Percentiles rank a stretch among this genome's conserved stretches.
Conservation (phyloP, 2,888 invertebrate species). For the Lasiommata megera region DNA sequence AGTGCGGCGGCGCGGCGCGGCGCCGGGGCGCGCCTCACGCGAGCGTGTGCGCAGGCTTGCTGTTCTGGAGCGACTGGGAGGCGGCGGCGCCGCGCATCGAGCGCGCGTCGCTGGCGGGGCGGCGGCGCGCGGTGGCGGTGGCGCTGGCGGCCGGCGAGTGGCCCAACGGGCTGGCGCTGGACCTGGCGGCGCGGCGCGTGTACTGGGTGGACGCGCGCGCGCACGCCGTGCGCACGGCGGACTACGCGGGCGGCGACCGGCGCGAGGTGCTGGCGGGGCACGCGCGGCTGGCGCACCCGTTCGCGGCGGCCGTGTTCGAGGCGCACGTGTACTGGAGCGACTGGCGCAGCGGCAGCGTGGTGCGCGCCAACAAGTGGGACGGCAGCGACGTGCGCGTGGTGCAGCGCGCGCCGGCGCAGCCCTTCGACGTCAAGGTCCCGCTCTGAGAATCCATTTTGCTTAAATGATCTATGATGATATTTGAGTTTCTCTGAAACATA, state of each 20-base stretch:
- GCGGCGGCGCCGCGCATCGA: slow-evolving; percentile 89
- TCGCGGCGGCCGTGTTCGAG: slow-evolving; percentile 93
- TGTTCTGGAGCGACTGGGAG: slow-evolving; percentile 96
- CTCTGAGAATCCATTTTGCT: too few species aligned
- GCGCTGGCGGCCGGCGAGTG: slow-evolving; percentile 84
- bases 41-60: slow-evolving; percentile 52
- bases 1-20: slow-evolving; percentile 43
- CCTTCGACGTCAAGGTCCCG: slow-evolving; percentile 88
- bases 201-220: slow-evolving; percentile 87
- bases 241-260: slow-evolving; percentile 89
- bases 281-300: slow-evolving; percentile 91
- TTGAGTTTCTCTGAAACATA: too few species aligned
- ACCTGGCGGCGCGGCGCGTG: slow-evolving; percentile 87
- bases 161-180: slow-evolving; percentile 92
- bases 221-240: slow-evolving; percentile 88
- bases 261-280: slow-evolving; percentile 86
- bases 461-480: too few species aligned
- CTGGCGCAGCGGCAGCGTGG: slow-evolving; percentile 93
- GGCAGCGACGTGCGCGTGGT: slow-evolving; percentile 89
- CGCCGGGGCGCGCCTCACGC: neutral
- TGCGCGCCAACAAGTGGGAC: slow-evolving; percentile 94
- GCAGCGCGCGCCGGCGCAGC: slow-evolving; percentile 91
- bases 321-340: slow-evolving; percentile 96
- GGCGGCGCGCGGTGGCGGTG: slow-evolving; percentile 82
- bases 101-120: slow-evolving; percentile 90